Evolutionary conservation across 2,113 vertebrate species (phyloP).

Genomic region (Ceuthmochares aereus): DNA sequence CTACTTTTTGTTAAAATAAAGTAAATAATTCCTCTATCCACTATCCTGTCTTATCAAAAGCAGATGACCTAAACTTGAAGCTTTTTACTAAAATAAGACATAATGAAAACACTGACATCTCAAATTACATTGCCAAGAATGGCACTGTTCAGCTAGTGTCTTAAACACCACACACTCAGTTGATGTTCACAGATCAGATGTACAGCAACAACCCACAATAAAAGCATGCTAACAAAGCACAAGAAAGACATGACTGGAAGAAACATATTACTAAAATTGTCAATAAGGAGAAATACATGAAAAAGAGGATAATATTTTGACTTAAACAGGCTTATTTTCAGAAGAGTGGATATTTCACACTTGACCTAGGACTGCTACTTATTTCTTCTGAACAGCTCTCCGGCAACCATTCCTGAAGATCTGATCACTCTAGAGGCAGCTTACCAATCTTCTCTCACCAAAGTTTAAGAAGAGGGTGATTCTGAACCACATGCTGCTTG

Average conservation of each 20-base stretch:
- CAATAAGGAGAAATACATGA: neutral
- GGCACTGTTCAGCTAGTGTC: neutral
- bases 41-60: conserved; percentile 4
- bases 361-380: neutral
- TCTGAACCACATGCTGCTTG: neutral
- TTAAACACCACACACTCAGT: neutral
- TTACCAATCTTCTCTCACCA: neutral
- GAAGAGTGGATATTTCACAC: neutral
- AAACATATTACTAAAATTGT: neutral
- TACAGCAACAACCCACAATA: neutral
- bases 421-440: neutral
- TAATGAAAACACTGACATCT: neutral
- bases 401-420: neutral
- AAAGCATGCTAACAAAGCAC: neutral
- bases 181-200: neutral
- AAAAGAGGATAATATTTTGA: neutral
- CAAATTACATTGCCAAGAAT: neutral
- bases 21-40: neutral
- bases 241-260: neutral
- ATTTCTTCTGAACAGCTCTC: neutral
- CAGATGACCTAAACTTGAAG: neutral
- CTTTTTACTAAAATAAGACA: conserved; percentile 11
- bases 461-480: neutral
- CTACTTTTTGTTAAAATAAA: neutral
- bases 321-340: neutral